phyloP scores from a whole-genome alignment of 2,113 vertebrate species.

The Dryoscopus gambensis region DNA sequence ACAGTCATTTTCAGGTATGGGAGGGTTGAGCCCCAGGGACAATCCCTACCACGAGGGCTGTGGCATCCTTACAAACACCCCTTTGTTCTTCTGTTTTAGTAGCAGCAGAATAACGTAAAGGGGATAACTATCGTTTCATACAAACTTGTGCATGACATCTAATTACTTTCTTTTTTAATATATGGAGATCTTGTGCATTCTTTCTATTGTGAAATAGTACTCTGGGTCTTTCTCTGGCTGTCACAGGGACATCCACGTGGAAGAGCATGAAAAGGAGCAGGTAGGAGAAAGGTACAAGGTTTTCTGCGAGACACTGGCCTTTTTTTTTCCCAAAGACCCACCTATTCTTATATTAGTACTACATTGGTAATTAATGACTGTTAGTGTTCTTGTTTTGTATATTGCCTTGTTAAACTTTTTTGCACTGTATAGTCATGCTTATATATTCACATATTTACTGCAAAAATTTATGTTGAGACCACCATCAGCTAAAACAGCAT shows the following conservation, averaged over 20 bases:
- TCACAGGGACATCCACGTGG: neutral
- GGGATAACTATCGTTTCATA: neutral
- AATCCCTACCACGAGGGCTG: fast-evolving
- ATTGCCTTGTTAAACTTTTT: neutral
- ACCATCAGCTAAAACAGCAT: neutral
- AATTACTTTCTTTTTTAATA: neutral
- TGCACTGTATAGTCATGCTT: neutral
- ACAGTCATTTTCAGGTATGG: neutral
- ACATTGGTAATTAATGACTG: neutral
- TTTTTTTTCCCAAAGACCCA: neutral
- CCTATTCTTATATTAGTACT: neutral
- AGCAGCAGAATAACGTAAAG: neutral
- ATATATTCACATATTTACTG: neutral
- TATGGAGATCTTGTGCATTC: neutral
- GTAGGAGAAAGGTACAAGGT: neutral
- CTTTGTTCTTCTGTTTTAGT: neutral
- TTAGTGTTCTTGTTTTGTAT: neutral
- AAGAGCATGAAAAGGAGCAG: neutral
- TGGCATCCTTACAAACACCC: neutral
- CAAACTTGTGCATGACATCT: neutral
- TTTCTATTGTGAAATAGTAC: neutral
- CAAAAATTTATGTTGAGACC: neutral
- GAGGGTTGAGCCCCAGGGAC: neutral
- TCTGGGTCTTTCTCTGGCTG: neutral
- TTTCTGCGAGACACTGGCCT: neutral